Evolutionary conservation across 2,797 vertebrate species (phyloP), one percentile per base, ranked within the genome.

Genomic region (Pseudochromis fuscus): DNA sequence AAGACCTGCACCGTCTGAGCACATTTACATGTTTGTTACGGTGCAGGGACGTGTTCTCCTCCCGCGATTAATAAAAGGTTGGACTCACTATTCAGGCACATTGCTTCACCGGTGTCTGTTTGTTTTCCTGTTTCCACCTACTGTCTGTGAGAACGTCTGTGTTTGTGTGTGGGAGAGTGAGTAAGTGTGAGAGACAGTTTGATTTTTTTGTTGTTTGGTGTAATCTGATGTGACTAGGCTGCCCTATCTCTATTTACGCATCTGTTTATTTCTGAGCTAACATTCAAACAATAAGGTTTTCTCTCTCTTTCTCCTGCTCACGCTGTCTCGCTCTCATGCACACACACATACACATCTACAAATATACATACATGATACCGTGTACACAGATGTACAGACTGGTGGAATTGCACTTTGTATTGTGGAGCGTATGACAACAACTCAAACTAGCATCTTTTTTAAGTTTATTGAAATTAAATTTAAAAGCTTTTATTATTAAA

Each of bases 181-280:
- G 63, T n/a, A 67, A 46, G 70, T 50, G 68, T 62, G 72, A 58
- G 66, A 69, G 75, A 71, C 51, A 79, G 76, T 79, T 80, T 59
- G 77, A 85, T 33, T 15, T 71, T 87, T 85, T 83, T 68, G 78
- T 67, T 85, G 87, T 87, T 89, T 88, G 83, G 79, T 86, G 60
- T 88, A 86, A 90, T 91, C 82, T 87, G 78, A 90, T 87, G 81
- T 75, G 82, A 86, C 87, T 86, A 77, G 64, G 69, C 75, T 80
- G 59, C 61, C 28, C 67, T 88, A 90, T 92, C 89, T 91, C 84
- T 93, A 86, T 93, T 93, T 92, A 91, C 79, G 72, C 89, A 93
- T 93, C 89, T 91, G 87, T 87, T 91, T 91, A 87, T 87, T 84
- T 85, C 79, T 65, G 73, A 89, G 87, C 87, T 79, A 88, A 87